Evolutionary conservation across 2,113 vertebrate species (phyloP).

Genomic region (Pterocles orientalis): DNA sequence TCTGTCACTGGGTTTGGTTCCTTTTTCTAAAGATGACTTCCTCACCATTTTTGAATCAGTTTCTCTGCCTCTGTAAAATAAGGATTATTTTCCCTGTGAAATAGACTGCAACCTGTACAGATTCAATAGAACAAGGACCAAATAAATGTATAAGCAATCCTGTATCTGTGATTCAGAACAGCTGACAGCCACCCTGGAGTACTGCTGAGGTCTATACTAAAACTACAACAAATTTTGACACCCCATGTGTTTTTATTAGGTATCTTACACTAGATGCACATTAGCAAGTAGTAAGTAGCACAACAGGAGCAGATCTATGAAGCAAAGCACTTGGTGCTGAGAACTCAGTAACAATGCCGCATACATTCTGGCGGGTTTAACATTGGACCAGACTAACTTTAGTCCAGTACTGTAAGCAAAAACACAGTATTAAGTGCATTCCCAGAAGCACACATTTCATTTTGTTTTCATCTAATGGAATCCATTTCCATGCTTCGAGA

Average conservation of each 20-base stretch:
- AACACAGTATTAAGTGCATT: fast-evolving
- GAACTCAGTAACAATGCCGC: background rate
- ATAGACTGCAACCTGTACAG: background rate
- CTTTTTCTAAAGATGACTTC: background rate
- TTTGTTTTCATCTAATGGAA: background rate
- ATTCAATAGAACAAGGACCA: background rate
- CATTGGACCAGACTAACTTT: background rate
- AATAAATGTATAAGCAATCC: background rate
- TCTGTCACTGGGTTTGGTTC: background rate
- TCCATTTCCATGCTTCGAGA: background rate
- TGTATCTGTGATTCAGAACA: background rate
- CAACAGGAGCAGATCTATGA: background rate
- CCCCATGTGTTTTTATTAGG: background rate
- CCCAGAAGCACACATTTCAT: background rate
- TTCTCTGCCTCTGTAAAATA: background rate
- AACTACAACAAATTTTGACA: background rate
- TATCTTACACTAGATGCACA: background rate
- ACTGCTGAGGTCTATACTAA: background rate
- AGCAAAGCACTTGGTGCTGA: background rate
- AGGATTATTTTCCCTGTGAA: background rate
- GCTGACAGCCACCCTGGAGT: background rate
- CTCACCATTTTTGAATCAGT: background rate
- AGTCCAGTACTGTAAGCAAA: background rate
- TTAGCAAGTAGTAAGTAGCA: background rate
- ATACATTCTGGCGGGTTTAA: background rate